These are phyloP conservation scores for Galaxea fascicularis DNA, from an alignment of 92 coral and sea anemone species.

Conservation along the genomic window DNA sequence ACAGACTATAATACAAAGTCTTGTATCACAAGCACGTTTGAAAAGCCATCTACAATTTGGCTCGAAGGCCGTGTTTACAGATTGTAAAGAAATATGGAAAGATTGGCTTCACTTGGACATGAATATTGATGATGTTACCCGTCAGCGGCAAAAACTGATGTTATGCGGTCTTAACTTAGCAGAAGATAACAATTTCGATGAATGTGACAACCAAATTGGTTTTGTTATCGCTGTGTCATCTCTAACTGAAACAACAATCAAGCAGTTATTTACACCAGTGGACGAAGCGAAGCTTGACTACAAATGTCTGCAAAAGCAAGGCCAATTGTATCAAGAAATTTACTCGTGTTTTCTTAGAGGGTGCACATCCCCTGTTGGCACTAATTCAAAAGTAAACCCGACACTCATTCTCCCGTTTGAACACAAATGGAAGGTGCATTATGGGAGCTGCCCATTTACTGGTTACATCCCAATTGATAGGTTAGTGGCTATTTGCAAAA, in stretches of 20 bases:
- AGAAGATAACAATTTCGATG: not conserved
- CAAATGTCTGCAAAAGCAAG: not conserved
- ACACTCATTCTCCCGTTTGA: constrained; percentile 53
- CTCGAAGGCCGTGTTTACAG: constrained; percentile 18
- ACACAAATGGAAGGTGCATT: constrained; percentile 61
- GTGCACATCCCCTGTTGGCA: not conserved
- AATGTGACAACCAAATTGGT: not conserved
- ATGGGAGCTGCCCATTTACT: constrained; percentile 50
- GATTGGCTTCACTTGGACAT: constrained; percentile 32
- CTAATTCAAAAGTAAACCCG: constrained; percentile 30
- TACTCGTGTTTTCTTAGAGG: constrained; percentile 34
- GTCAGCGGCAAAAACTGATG: constrained; percentile 18
- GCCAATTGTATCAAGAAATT: constrained; percentile 20
- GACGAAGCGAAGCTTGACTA: constrained; percentile 26
- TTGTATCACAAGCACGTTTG: not conserved
- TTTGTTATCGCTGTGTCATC: constrained; percentile 29
- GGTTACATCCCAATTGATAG: constrained; percentile 48
- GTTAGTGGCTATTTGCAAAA: not conserved
- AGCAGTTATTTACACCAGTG: constrained; percentile 16
- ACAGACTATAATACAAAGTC: not conserved
- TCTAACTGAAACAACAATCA: constrained; percentile 6
- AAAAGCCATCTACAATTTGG: constrained; percentile 21
- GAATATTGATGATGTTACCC: constrained; percentile 13
- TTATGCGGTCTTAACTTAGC: constrained; percentile 13
- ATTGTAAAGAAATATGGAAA: constrained; percentile 28